Evolutionary conservation across 1,140 invertebrate genomes (phyloP), one percentile per base, ranked within the genome.

Genomic region (Cydia splendana): DNA sequence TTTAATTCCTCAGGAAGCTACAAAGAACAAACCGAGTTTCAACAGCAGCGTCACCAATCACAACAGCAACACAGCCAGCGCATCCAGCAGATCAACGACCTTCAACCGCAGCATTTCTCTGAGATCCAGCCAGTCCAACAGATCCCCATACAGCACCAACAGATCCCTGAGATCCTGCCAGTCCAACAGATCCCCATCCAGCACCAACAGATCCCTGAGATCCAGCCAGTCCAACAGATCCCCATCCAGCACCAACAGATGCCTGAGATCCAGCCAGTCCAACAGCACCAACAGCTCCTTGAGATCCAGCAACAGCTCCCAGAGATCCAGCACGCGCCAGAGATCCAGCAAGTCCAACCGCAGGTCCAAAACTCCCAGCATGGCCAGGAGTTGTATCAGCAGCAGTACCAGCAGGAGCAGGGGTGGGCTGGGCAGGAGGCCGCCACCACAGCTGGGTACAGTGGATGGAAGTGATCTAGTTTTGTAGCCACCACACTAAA

Each of bases 1-100:
- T 69, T 24, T 62, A 10, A 65, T 65, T 42, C 6, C 7, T 7
- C 48, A 74, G 73, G 73, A 28, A 74, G 73, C 12, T 74, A 74
- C 73, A 74, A 74, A 28, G 73, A 74, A 74, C 20, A 34, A 20
- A 48, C 2, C 57, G 75, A 65, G 28, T 28, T 34, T 10, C 48
- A 5, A 5, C 57, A 18, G 6, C 34, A 74, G 15, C 69, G 4
- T 15, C 45, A 74, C n/a, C 38, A 51, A 9, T 12, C 5, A 3
- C 15, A 18, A 7, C 45, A 74, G 9, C n/a, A 48, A 15, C 71
- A 74, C 71, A 48, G 45, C 7, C 71, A 74, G 34, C 4, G 38
- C 15, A 57, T 57, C n/a, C 71, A 48, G 18, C 38, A 34, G 9
- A 28, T 51, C 38, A 18, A 45, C 10, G 30, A 73, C 4, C 18